These are phyloP conservation scores for Diglossa brunneiventris DNA, from an alignment of 2,113 vertebrate species.

Conservation along the genomic window DNA sequence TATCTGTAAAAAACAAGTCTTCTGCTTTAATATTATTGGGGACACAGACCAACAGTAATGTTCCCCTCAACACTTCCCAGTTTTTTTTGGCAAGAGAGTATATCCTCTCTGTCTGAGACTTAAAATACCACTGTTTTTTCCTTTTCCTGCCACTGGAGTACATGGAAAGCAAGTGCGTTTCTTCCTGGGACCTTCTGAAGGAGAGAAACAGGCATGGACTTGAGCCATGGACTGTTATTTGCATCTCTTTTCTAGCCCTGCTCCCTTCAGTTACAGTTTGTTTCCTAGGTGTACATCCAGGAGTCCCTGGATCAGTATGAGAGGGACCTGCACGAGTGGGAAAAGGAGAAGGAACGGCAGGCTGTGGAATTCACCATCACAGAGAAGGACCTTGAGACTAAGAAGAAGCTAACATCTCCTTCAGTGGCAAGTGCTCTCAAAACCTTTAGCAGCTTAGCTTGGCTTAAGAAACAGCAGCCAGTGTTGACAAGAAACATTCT, in stretches of 20 bases:
- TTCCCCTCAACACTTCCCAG: neutral
- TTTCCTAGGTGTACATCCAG: slow-evolving; percentile 74
- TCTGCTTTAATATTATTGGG: neutral
- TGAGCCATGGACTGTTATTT: neutral
- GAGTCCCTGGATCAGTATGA: slow-evolving; percentile 69
- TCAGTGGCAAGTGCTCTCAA: neutral
- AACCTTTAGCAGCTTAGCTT: neutral
- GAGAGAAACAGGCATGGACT: neutral
- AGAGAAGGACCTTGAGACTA: slow-evolving; percentile 64
- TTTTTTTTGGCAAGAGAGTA: neutral
- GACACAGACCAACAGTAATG: neutral
- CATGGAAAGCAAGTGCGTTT: neutral
- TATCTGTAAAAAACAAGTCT: neutral
- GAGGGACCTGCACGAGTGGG: slow-evolving; percentile 72
- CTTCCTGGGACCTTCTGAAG: neutral
- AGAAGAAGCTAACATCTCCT: neutral
- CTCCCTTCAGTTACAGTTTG: neutral
- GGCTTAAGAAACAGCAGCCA: neutral
- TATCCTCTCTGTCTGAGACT: neutral
- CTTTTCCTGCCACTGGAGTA: neutral
- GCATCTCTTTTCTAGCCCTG: neutral
- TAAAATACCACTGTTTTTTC: neutral
- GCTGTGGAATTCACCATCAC: slow-evolving; percentile 83
- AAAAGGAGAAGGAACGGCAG: slow-evolving; percentile 73
- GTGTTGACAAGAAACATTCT: neutral